Conservation (phyloP, 2,113 vertebrate species). For the Opisthocomus hoazin region DNA sequence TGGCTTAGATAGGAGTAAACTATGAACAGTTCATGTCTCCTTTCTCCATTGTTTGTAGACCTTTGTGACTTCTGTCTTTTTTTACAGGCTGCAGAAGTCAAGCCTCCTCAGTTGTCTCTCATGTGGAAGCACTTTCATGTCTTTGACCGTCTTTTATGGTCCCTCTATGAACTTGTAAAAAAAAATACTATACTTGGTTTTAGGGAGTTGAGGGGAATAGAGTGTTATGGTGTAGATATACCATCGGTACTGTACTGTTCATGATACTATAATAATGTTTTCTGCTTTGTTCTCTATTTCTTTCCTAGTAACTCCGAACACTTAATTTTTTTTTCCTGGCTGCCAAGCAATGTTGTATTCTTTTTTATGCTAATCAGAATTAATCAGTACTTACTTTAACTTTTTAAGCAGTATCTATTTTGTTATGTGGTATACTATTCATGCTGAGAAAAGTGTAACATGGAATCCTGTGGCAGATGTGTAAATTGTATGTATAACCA, state of each 20-base stretch:
- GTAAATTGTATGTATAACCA: not conserved
- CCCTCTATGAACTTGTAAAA: not conserved
- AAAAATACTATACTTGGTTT: not conserved
- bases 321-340: not conserved
- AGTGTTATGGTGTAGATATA: not conserved
- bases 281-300: not conserved
- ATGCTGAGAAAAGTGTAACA: not conserved
- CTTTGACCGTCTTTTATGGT: not conserved
- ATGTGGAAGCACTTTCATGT: not conserved
- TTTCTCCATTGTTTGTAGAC: not conserved
- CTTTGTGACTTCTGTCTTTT: not conserved
- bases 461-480: not conserved
- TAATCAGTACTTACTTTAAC: not conserved
- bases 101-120: not conserved
- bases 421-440: not conserved
- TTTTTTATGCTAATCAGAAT: not conserved
- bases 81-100: not conserved
- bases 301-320: not conserved
- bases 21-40: rapidly evolving
- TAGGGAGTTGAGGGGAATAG: not conserved
- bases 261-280: not conserved
- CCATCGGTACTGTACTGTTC: not conserved
- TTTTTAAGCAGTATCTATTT: not conserved
- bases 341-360: not conserved
- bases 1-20: not conserved